Evolutionary conservation across 2,888 invertebrate species (phyloP).

Genomic region (Parnassius mnemosyne): DNA sequence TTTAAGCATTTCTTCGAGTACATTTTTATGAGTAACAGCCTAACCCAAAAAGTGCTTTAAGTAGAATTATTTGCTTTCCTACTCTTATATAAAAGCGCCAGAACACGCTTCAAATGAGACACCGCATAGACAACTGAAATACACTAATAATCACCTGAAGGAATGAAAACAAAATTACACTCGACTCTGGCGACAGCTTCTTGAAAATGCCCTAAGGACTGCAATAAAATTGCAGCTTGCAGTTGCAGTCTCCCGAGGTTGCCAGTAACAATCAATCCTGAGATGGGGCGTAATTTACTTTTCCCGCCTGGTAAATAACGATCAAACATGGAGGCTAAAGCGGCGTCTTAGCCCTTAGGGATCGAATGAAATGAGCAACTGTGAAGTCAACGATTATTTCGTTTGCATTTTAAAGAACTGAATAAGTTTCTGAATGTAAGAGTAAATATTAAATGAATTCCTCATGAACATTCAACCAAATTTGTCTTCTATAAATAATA

Average conservation of each 20-base stretch:
- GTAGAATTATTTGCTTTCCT: no score
- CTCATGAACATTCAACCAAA: no score
- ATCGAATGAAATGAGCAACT: constrained; percentile 33
- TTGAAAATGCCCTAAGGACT: constrained; percentile 14
- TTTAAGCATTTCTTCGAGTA: no score
- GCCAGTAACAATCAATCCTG: constrained; percentile 61
- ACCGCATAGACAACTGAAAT: constrained; percentile 17
- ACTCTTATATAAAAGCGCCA: no score
- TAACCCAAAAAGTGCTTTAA: no score
- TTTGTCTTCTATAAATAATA: no score
- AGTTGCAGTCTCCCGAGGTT: constrained; percentile 53
- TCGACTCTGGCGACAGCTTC: constrained; percentile 11
- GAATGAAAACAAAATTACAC: constrained; percentile 17
- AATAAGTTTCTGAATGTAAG: neutral
- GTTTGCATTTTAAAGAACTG: constrained; percentile 14
- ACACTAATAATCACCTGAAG: constrained; percentile 7
- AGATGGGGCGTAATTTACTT: constrained; percentile 63
- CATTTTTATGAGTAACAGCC: no score
- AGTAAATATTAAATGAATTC: no score
- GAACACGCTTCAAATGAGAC: neutral
- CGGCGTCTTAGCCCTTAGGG: constrained; percentile 34
- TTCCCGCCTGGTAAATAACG: constrained; percentile 65
- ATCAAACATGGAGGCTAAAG: constrained; percentile 33
- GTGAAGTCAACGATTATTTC: constrained; percentile 7
- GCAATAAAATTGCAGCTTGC: constrained; percentile 59